Evolutionary conservation across 2,888 invertebrate species (phyloP), one percentile per base, ranked within the genome.

Genomic region (Ophion costatus): DNA sequence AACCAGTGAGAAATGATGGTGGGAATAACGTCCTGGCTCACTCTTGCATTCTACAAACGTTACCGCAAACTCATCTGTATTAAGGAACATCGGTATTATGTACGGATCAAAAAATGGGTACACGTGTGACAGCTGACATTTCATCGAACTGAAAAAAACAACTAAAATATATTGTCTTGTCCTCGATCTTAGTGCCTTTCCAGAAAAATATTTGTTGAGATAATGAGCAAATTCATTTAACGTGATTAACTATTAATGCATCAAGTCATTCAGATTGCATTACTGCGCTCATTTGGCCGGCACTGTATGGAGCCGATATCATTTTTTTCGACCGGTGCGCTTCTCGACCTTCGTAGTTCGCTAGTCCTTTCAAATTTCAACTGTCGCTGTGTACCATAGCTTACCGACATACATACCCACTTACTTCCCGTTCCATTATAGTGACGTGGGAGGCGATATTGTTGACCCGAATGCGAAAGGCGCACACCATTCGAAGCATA

Each of bases 381-480:
- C 17, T 56, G 17, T 66, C 64, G 45, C 63, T 38, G 33, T 51
- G 9, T 4, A 14, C n/a, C n/a, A 76, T 66, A 33, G 22, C 17
- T 57, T 33, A 61, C 29, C 69, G 38, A 67, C 51, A 57, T 56
- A 76, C 66, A 83, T 86, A 89, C 87, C 89, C 87, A 90, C 90
- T 92, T 91, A 91, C 89, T 91, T 88, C 86, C 85, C 86, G 88
- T 88, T 90, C 89, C 88, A 92, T 91, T 90, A 92, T 89, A 88
- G 42, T n/a, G 82, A 77, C 82, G 59, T 38, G 66, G 38, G 66
- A 77, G 82, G 88, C 87, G 91, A 90, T 91, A 90, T 87, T 84
- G 90, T 90, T 92, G 92, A 92, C 91, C 91, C 89, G 89, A 89
- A 91, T 91, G 88, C 90, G 88, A 86, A 80, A 76, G 73, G 76